Evolutionary conservation across 2,888 invertebrate species (phyloP), one percentile per base, ranked within the genome.

Genomic region (Apoda limacodes): DNA sequence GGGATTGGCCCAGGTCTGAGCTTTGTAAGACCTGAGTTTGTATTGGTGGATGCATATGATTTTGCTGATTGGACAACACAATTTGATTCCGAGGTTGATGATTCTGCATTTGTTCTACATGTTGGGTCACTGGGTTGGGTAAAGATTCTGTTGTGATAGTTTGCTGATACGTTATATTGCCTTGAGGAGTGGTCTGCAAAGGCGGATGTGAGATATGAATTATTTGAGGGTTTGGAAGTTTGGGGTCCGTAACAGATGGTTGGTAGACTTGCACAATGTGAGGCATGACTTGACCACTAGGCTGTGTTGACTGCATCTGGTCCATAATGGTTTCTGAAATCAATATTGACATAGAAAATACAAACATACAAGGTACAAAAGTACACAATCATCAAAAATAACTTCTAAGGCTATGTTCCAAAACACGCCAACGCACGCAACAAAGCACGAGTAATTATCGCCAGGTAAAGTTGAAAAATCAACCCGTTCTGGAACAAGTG

Each of bases 251-350:
- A 3, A 55, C 46, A 0, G 65, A 42, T 0, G 65, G 61, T 39
- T 69, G 67, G 39, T 66, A 74, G 0, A 76, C 64, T 44, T 72
- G 76, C 3, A 76, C 61, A 9, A 76, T 55, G 35, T 74, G 76
- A 0, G 74, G 67, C 32, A 74, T 59, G 9, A 46, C 24, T 17
- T 17, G 17, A 17, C 17, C 7, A 33, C 50, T 45, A 9, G 41
- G 32, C 25, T 56, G 36, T 1, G 55, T 39, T 3, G 60, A 48
- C 40, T 69, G 75, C 23, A 75, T 48, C 35, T 66, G 71, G 6
- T 78, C 75, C 76, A 78, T 78, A 28, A 31, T n/a, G n/a, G n/a
- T 52, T 31, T 22, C 7, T 14, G 22, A 15, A 25, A 26, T 17
- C 5, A 6, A 17, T 6, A 17, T 17, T 17, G 7, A 17, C 7